Conservation (phyloP, 2,888 invertebrate species). For the Ametastegia equiseti region DNA sequence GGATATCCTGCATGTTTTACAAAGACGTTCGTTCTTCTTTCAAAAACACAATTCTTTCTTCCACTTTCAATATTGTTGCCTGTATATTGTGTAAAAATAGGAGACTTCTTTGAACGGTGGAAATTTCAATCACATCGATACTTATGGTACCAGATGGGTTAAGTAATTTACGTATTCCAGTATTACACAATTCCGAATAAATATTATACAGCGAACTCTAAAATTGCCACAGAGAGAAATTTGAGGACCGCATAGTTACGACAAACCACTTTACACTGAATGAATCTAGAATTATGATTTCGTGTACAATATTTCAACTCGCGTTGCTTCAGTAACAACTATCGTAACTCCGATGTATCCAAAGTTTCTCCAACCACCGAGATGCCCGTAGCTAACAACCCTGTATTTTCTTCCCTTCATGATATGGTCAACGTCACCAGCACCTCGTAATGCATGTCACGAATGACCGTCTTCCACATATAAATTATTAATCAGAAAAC, state of each 20-base stretch:
- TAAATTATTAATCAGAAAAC: not conserved
- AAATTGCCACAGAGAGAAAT: slow-evolving; percentile 24
- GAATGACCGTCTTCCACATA: not conserved
- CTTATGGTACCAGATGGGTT: too few relatives aligned
- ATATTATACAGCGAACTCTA: not conserved
- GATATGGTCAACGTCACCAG: not conserved
- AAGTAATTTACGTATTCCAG: not conserved
- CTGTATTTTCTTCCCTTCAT: not conserved
- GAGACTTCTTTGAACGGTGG: too few relatives aligned
- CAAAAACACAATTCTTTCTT: too few relatives aligned
- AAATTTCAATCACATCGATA: not conserved
- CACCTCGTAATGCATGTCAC: not conserved
- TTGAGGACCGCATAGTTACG: not conserved
- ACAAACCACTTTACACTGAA: not conserved
- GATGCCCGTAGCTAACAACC: not conserved
- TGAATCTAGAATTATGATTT: not conserved
- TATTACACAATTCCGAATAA: not conserved
- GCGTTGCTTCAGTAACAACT: not conserved
- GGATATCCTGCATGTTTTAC: not conserved
- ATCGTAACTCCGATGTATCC: not conserved
- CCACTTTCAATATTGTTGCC: too few relatives aligned
- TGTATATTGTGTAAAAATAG: too few relatives aligned
- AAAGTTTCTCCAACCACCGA: not conserved
- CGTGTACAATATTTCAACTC: not conserved
- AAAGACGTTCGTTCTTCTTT: not conserved